phyloP scores from a whole-genome alignment of 2,888 invertebrate genomes.

The Acronicta leporina region DNA sequence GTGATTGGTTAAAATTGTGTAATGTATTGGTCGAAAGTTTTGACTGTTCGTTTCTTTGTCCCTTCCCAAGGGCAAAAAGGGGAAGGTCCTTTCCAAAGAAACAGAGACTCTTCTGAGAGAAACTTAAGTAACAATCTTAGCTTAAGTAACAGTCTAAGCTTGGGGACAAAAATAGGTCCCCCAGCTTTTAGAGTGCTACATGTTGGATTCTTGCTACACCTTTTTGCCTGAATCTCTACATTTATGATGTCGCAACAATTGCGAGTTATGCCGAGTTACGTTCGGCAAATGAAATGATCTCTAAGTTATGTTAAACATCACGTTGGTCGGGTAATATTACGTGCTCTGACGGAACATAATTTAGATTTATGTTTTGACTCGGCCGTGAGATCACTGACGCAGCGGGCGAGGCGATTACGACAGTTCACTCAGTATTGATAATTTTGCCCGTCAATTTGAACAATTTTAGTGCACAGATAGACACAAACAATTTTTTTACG shows the following conservation, averaged over 20 bases:
- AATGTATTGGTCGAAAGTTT: too few species aligned
- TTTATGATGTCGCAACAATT: constrained; percentile 19
- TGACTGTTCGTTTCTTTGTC: too few species aligned
- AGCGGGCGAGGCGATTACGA: constrained; percentile 31
- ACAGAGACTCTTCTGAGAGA: too few species aligned
- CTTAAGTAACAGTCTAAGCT: too few species aligned
- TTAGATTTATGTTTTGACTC: constrained; percentile 48
- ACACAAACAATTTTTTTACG: too few species aligned
- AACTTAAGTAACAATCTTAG: too few species aligned
- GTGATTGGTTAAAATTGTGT: too few species aligned
- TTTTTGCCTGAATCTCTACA: constrained; percentile 25
- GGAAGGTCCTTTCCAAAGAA: background rate
- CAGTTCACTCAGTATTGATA: constrained; percentile 32
- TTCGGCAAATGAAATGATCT: constrained; percentile 45
- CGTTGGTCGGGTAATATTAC: constrained; percentile 41
- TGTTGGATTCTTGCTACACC: constrained; percentile 16
- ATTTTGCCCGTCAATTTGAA: constrained; percentile 19
- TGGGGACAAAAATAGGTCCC: constrained; percentile 11
- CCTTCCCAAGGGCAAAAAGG: too few species aligned
- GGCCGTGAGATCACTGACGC: constrained; percentile 47
- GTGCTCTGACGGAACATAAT: constrained; percentile 48
- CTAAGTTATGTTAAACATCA: constrained; percentile 31
- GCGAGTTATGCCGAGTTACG: constrained; percentile 15
- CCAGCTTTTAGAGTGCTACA: too few species aligned
- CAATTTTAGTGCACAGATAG: constrained; percentile 2